A percentile compares a stretch with the other conserved stretches of the same genome.
Evolutionary conservation across 30 jellyfish, hydroid and myxozoan species (phyloP).

Genomic region (Hydra vulgaris): DNA sequence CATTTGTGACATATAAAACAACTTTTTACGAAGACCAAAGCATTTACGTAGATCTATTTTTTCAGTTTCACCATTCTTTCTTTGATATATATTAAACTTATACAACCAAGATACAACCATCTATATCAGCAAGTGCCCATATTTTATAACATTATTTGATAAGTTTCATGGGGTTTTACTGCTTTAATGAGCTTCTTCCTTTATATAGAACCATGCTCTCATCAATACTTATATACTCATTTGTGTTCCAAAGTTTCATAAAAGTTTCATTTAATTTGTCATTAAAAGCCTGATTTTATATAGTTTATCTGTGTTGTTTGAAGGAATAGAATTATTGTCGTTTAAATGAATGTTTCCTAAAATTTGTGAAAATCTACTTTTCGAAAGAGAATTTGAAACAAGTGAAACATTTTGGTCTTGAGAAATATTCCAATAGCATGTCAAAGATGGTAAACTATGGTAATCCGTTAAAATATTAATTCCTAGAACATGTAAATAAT

Average conservation of each 20-base stretch:
- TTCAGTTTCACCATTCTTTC: slow-evolving; percentile 45
- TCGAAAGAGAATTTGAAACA: slow-evolving; percentile 26
- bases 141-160: no score
- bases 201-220: slow-evolving; percentile 62
- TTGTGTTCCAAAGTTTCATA: slow-evolving; percentile 34
- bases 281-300: slow-evolving; percentile 50
- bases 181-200: no score
- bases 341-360: no score
- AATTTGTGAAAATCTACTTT: slow-evolving; percentile 33
- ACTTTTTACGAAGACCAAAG: slow-evolving; percentile 47
- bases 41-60: slow-evolving; percentile 30
- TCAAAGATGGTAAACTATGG: slow-evolving; percentile 37
- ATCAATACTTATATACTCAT: slow-evolving; percentile 28
- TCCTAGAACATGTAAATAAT: slow-evolving; percentile 46
- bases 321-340: slow-evolving; percentile 42
- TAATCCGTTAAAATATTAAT: slow-evolving; percentile 52
- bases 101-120: no score
- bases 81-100: slow-evolving; percentile 58
- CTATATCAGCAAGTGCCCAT: no score
- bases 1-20: no score
- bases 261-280: slow-evolving; percentile 35
- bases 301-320: slow-evolving; percentile 41
- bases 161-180: no score
- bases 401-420: no score
- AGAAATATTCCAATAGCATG: slow-evolving; percentile 27